Conservation (phyloP, 1,140 invertebrate species). For the Mercenaria mercenaria region DNA sequence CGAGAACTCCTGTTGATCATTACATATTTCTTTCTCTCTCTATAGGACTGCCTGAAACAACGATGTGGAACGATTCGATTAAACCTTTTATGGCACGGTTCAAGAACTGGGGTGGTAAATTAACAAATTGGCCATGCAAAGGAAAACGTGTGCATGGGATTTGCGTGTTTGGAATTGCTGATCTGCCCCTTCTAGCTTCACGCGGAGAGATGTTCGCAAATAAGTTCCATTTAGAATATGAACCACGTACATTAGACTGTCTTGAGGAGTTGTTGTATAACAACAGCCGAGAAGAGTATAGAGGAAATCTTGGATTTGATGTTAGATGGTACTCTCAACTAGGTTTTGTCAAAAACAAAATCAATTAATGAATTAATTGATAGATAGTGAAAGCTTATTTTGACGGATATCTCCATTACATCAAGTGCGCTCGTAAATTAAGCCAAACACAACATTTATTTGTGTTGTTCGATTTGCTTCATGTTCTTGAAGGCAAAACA, state of each 20-base stretch:
- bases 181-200: background rate
- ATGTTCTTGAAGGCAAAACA: no score
- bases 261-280: constrained; percentile 1
- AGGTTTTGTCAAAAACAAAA: background rate
- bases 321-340: background rate
- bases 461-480: no score
- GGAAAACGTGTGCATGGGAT: constrained; percentile 71
- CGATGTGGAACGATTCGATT: background rate
- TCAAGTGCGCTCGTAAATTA: no score
- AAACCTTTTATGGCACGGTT: constrained; percentile 32
- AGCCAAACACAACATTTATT: no score
- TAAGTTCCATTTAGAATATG: constrained; percentile 18
- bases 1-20: no score
- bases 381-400: no score
- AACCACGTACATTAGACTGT: background rate
- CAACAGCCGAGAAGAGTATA: background rate
- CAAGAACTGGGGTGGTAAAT: constrained; percentile 66
- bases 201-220: constrained; percentile 31
- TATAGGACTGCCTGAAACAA: constrained; percentile 8
- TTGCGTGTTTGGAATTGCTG: constrained; percentile 77
- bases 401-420: no score
- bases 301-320: background rate
- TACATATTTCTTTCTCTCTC: no score
- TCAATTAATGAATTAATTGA: no score
- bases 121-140: constrained; percentile 36